Conservation (phyloP, 2,797 vertebrate genomes). For the Thalassophryne amazonica region DNA sequence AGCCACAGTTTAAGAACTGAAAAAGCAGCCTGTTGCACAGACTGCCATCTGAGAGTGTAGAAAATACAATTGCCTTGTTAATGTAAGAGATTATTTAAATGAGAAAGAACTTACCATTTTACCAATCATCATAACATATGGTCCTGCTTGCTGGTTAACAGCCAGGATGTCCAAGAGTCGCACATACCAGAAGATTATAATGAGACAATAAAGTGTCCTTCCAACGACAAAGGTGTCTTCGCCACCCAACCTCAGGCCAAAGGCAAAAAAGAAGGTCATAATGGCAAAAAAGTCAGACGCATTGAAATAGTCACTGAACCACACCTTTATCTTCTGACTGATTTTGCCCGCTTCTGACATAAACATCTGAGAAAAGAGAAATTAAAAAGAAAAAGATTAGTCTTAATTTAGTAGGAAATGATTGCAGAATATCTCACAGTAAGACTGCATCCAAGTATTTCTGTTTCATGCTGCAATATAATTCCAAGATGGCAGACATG, state of each 20-base stretch:
- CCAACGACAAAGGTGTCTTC: constrained; percentile 81
- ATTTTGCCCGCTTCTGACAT: constrained; percentile 99
- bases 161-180: constrained; percentile 94
- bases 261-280: constrained; percentile 92
- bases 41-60: too few relatives aligned
- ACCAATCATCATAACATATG: constrained; percentile 99
- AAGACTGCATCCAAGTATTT: not conserved
- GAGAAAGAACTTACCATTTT: constrained; percentile 99
- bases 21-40: too few relatives aligned
- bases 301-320: constrained; percentile 97
- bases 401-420: not conserved
- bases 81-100: too few relatives aligned
- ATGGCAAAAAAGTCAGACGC: constrained; percentile 95
- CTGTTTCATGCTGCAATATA: not conserved
- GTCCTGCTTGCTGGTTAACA: constrained; percentile 97
- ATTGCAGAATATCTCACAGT: not conserved
- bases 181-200: constrained; percentile 99
- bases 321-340: constrained; percentile 96
- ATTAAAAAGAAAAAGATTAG: not conserved
- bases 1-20: too few relatives aligned
- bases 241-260: constrained; percentile 87
- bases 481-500: too few relatives aligned
- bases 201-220: constrained; percentile 94
- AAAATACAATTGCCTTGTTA: too few relatives aligned
- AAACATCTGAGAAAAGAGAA: constrained; percentile 83